Conservation (phyloP, 2,113 vertebrate species). For the Hippocampus guttulatus region DNA sequence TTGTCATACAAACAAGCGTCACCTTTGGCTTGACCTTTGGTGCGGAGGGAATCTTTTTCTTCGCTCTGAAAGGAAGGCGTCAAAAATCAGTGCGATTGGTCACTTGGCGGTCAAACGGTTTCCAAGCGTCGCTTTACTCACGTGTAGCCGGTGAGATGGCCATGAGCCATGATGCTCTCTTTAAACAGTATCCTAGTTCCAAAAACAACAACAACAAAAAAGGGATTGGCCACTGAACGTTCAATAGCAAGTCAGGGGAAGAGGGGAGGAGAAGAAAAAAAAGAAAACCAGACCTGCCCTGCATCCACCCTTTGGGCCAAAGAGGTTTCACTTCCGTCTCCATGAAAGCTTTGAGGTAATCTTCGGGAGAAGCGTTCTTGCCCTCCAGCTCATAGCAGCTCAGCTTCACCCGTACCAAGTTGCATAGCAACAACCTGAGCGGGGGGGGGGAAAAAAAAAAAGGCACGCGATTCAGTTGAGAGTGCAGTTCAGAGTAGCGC, state of each 20-base stretch:
- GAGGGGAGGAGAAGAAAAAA: neutral
- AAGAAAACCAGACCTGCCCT: conserved; percentile 76
- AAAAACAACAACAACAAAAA: conserved; percentile 4
- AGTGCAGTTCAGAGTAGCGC: too few relatives aligned
- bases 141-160: conserved; percentile 93
- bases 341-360: conserved; percentile 98
- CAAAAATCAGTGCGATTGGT: neutral
- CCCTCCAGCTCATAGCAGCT: conserved; percentile 94
- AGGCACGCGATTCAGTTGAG: neutral
- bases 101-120: fast-evolving
- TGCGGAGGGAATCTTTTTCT: conserved; percentile 87
- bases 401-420: conserved; percentile 92
- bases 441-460: conserved; percentile 11
- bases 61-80: conserved; percentile 74
- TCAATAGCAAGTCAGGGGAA: too few relatives aligned
- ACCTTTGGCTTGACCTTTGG: conserved; percentile 92
- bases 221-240: neutral
- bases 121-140: conserved; percentile 68
- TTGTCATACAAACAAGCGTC: conserved; percentile 24
- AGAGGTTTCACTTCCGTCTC: conserved; percentile 96
- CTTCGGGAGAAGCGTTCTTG: conserved; percentile 90
- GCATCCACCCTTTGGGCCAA: conserved; percentile 99
- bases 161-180: conserved; percentile 90
- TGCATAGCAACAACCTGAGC: conserved; percentile 86
- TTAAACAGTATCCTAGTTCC: conserved; percentile 89